Base-by-base conservation (phyloP, 2,888 invertebrate genomes). In the Melolontha melolontha region DNA sequence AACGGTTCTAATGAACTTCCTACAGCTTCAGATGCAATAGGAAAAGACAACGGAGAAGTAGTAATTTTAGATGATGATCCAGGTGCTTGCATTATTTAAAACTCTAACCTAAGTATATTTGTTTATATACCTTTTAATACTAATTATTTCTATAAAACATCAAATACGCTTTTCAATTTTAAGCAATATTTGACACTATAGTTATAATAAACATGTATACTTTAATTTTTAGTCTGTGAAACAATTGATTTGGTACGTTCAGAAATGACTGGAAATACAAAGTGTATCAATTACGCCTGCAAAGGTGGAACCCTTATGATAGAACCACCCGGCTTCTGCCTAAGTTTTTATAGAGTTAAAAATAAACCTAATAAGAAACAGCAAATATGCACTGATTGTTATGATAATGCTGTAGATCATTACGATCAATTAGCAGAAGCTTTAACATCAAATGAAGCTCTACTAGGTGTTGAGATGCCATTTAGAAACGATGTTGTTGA, bases 231-330 rank as follows among this genome's bases (percentile, higher is more conserved):
- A 57, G 66, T 55, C n/a, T 64, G 68, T 29, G 81, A 79, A 54
- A 74, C 82, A 17, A 82, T 82, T 12, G 80, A 82, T 72, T 72
- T 82, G 6, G 80, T 82, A 2, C 71, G 54, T n/a, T 44, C 64
- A 10, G 54, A 64, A n/a, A 64, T 70, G 52, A 66, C 64, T 10
- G 72, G 70, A 11, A 67, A 67, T 47, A 79, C 78, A 12, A 83
- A 84, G 71, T 90, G 90, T 72, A 84, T 90, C 6, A 90, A 90
- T 79, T 85, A 85, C 41, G 77, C 79, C 8, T 90, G 90, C 74
- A 73, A 74, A 0, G 86, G 85, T 29, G 85, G 84, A 6, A 6
- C 79, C 1, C 79, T 83, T 39, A 82, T 85, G 76, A 79, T 80
- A 1, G 81, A 82, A 0, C 87, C 88, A 14, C 85, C 81, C 11